These are phyloP conservation scores for Lampris megalopsis DNA, from an alignment of 2,113 vertebrate genomes.

Conservation along the genomic window DNA sequence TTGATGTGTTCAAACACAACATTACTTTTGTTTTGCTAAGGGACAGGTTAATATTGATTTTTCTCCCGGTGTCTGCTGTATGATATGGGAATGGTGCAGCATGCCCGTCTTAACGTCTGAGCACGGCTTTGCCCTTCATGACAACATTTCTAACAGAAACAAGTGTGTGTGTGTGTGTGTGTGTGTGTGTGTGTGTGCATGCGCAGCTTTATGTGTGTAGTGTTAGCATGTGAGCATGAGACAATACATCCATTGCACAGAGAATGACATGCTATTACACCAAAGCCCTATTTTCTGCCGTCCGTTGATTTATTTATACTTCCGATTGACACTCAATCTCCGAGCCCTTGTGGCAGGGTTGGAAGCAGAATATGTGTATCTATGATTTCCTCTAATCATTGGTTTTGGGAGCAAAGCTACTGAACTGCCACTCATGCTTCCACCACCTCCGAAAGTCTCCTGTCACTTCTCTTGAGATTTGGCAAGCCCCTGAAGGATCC, in stretches of 20 bases:
- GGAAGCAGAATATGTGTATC: slow-evolving; percentile 52
- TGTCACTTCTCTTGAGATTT: slow-evolving; percentile 55
- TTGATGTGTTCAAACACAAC: too few relatives aligned
- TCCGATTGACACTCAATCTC: slow-evolving; percentile 28
- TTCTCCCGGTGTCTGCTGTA: too few relatives aligned
- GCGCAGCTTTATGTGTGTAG: background rate
- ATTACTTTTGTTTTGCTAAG: too few relatives aligned
- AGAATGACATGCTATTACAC: slow-evolving; percentile 25
- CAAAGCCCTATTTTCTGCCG: slow-evolving; percentile 29
- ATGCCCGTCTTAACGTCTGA: background rate
- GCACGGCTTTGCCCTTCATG: background rate
- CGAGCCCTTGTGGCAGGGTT: slow-evolving; percentile 40
- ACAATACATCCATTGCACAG: slow-evolving; percentile 19
- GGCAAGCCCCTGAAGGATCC: slow-evolving; percentile 45
- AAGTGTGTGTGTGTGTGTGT: slow-evolving; percentile 5
- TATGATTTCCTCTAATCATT: slow-evolving; percentile 59
- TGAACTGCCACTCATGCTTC: slow-evolving; percentile 49
- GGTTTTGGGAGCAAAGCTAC: slow-evolving; percentile 47
- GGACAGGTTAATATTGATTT: too few relatives aligned
- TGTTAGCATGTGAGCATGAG: background rate
- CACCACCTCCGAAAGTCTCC: slow-evolving; percentile 29
- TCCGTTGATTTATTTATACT: slow-evolving; percentile 55
- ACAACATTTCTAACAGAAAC: background rate
- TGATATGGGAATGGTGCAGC: background rate
- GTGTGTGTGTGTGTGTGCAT: slow-evolving; percentile 33